These are phyloP conservation scores for Festucalex cinctus DNA, from an alignment of 2,113 vertebrate genomes.

Conservation along the genomic window DNA sequence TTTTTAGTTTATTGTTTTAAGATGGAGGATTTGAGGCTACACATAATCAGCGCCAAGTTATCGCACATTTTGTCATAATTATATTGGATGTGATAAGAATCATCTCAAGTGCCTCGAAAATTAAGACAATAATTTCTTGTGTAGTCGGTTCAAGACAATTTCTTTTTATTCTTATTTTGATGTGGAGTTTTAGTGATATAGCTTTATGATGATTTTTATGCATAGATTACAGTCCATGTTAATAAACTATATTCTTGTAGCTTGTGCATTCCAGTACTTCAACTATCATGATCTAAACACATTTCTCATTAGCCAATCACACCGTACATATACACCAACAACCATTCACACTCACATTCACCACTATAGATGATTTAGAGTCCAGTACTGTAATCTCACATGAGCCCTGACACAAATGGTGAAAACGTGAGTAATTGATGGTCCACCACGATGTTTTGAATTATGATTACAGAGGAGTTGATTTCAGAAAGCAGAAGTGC, in stretches of 20 bases:
- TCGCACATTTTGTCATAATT: constrained; percentile 40
- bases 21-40: constrained; percentile 1
- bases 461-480: too few relatives aligned
- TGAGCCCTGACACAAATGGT: too few relatives aligned
- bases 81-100: constrained; percentile 21
- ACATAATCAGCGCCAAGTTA: constrained; percentile 16
- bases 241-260: constrained; percentile 55
- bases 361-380: background rate
- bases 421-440: too few relatives aligned
- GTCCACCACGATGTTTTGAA: too few relatives aligned
- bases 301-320: background rate
- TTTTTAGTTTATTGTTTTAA: constrained; percentile 22
- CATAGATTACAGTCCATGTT: constrained; percentile 17
- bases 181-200: constrained; percentile 4
- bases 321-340: too few relatives aligned
- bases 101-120: constrained; percentile 59
- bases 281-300: background rate
- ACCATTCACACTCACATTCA: too few relatives aligned
- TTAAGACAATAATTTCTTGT: background rate
- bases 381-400: too few relatives aligned
- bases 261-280: constrained; percentile 1
- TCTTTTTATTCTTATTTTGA: constrained; percentile 29
- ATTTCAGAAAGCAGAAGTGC: too few relatives aligned
- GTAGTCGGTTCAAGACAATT: background rate
- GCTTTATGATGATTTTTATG: constrained; percentile 8